Percentiles rank a stretch among this genome's conserved stretches.
phyloP scores from a whole-genome alignment of 2,797 vertebrate genomes.

The Peromyscus attwateri region DNA sequence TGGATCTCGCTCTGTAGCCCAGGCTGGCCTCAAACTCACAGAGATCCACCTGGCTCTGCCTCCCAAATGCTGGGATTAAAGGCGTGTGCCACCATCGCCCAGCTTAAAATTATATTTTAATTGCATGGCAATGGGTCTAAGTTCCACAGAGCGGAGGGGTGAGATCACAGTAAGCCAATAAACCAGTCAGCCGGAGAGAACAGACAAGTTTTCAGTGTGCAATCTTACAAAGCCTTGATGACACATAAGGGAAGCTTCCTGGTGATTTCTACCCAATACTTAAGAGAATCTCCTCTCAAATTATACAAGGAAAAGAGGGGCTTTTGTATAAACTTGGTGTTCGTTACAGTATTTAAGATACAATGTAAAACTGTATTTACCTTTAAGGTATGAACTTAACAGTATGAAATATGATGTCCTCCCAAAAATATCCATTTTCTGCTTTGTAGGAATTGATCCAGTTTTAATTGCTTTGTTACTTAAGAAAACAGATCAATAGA shows the following conservation, averaged over 20 bases:
- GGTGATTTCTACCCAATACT: background rate
- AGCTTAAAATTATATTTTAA: background rate
- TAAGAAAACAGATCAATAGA: background rate
- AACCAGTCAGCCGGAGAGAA: background rate
- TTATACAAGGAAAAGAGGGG: background rate
- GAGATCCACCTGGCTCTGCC: too few relatives aligned
- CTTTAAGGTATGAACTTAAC: conserved; percentile 11
- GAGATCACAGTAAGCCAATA: background rate
- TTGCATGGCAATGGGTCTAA: background rate
- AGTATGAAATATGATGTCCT: background rate
- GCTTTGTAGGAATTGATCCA: background rate
- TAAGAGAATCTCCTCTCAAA: background rate
- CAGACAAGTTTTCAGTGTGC: background rate
- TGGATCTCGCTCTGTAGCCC: too few relatives aligned
- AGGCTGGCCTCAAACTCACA: too few relatives aligned
- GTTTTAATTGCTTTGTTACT: conserved; percentile 7
- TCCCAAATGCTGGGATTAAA: too few relatives aligned
- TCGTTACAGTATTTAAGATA: background rate
- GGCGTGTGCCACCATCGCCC: too few relatives aligned
- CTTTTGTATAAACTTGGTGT: background rate
- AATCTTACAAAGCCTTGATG: background rate
- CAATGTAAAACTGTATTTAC: background rate
- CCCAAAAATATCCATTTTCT: background rate
- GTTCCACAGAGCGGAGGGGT: background rate
- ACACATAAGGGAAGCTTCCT: background rate